phyloP scores from a whole-genome alignment of 2,113 vertebrate genomes.

The Alectura lathami region DNA sequence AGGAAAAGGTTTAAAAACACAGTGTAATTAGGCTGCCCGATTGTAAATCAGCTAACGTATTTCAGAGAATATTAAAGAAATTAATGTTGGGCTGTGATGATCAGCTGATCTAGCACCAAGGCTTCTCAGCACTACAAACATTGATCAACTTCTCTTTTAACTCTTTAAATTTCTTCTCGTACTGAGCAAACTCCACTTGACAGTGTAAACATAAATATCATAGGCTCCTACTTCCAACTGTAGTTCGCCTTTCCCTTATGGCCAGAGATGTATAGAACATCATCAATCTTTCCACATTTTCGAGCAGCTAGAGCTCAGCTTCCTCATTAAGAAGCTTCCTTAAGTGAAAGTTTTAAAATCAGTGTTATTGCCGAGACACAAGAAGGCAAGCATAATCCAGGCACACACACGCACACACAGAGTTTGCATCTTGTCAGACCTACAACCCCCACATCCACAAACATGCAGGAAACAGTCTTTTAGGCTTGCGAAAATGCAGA shows the following conservation, averaged over 20 bases:
- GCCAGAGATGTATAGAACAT: not conserved
- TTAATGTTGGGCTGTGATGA: not conserved
- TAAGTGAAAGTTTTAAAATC: conserved; percentile 32
- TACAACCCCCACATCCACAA: not conserved
- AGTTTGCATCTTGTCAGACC: not conserved
- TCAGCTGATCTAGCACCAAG: not conserved
- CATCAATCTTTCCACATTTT: not conserved
- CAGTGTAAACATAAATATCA: not conserved
- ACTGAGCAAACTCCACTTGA: not conserved
- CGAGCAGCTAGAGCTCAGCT: not conserved
- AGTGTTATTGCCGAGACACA: not conserved
- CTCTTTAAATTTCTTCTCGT: not conserved
- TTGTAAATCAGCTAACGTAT: not conserved
- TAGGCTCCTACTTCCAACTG: not conserved
- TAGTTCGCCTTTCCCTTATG: not conserved
- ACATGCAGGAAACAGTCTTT: rapidly evolving
- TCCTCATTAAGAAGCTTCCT: not conserved
- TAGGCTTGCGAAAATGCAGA: not conserved
- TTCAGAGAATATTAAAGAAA: not conserved
- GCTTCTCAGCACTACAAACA: not conserved
- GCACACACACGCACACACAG: not conserved
- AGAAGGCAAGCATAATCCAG: not conserved
- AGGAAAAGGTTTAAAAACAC: not conserved
- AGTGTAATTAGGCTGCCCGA: not conserved
- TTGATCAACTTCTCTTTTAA: not conserved